phyloP scores from a whole-genome alignment of 2,797 vertebrate species.

The Odontamblyopus lacepedii region DNA sequence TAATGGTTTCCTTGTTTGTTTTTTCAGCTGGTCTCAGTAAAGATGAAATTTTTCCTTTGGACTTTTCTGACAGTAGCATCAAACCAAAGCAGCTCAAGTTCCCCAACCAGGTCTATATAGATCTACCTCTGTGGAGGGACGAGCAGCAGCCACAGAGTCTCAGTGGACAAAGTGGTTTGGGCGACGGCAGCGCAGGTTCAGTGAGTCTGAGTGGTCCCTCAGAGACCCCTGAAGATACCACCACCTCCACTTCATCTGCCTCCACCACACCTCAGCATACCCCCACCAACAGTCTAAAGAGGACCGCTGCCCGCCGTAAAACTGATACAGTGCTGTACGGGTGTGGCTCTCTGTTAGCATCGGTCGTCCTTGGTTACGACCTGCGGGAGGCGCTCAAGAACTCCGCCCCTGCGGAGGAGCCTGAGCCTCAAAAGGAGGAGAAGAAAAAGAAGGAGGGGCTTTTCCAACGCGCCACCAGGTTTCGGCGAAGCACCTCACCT shows the following conservation, averaged over 20 bases:
- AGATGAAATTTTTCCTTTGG: conserved; percentile 77
- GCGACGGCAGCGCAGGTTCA: conserved; percentile 43
- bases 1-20: not conserved
- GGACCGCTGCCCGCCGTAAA: conserved; percentile 75
- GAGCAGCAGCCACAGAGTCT: conserved; percentile 79
- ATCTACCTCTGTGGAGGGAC: conserved; percentile 93
- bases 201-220: conserved; percentile 39
- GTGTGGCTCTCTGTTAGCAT: conserved; percentile 86
- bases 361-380: conserved; percentile 88
- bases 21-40: conserved; percentile 67
- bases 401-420: conserved; percentile 67
- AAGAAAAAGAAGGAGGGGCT: conserved; percentile 87
- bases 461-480: conserved; percentile 85
- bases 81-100: conserved; percentile 93
- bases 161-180: conserved; percentile 37
- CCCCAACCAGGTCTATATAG: conserved; percentile 87
- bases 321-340: conserved; percentile 84
- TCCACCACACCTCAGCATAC: conserved; percentile 83
- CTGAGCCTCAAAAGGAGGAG: conserved; percentile 77
- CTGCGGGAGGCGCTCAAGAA: conserved; percentile 80
- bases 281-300: conserved; percentile 85
- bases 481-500: conserved; percentile 84
- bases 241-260: conserved; percentile 76
- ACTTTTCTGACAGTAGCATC: conserved; percentile 80
- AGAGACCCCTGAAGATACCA: conserved; percentile 82